Percentiles rank a stretch among this genome's conserved stretches.
These are phyloP conservation scores for Erannis defoliaria DNA, from an alignment of 2,888 invertebrate species.

Conservation along the genomic window DNA sequence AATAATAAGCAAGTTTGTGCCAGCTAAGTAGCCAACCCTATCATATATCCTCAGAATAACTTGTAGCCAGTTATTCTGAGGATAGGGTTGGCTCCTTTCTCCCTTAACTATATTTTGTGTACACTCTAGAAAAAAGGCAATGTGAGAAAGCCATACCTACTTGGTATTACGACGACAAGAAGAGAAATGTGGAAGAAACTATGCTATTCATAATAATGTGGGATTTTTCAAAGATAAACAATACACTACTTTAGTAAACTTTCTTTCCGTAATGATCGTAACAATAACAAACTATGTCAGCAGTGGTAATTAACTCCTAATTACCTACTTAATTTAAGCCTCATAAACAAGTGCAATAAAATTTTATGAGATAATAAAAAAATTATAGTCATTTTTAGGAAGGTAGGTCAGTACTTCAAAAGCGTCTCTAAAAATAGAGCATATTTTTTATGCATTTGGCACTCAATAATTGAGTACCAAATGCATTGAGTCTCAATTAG, in stretches of 20 bases:
- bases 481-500: constrained; percentile 15
- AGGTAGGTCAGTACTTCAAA: constrained; percentile 30
- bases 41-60: too few relatives aligned
- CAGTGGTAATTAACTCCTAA: background rate
- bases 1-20: too few relatives aligned
- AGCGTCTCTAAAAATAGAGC: constrained; percentile 12
- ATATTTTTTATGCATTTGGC: constrained; percentile 16
- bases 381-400: constrained; percentile 10
- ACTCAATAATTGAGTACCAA: background rate
- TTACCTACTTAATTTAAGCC: background rate
- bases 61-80: too few relatives aligned
- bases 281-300: constrained; percentile 15
- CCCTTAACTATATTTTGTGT: too few relatives aligned
- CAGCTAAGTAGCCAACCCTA: too few relatives aligned
- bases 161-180: too few relatives aligned
- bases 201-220: constrained; percentile 6
- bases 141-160: too few relatives aligned
- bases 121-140: too few relatives aligned
- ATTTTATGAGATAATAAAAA: constrained; percentile 11
- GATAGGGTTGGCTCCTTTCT: too few relatives aligned
- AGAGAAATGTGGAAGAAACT: too few relatives aligned
- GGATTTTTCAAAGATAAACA: constrained; percentile 1
- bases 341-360: constrained; percentile 6
- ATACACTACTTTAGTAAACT: constrained; percentile 4
- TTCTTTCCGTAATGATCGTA: background rate